Base-by-base conservation (phyloP, 2,113 vertebrate species). In the cattle (Bos taurus) region DNA sequence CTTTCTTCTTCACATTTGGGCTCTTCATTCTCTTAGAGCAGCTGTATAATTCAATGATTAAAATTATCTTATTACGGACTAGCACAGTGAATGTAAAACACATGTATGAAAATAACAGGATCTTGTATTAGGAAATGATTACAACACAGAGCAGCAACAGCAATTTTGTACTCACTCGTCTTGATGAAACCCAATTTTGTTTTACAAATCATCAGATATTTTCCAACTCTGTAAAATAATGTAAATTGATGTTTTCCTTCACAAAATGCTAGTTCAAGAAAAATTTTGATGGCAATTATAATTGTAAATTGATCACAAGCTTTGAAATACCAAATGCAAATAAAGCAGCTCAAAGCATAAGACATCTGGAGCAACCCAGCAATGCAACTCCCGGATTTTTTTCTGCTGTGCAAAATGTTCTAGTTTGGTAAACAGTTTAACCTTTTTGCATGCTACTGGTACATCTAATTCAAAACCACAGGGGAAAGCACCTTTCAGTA, bases 171-270 rank as follows among this genome's bases (percentile, higher is more conserved):
- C 48, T 86, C 84, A 92, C 56, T 96, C 95, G 48, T 93, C 95
- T 77, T 91, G 88, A 98, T 97, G 84, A 98, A 98, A 86, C 56
- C 54, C 85, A 60, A 52, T 96, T 97, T 97, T 95, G 77, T 97
- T 96, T 97, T 17, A 89, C 60, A 97, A 94, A 83, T 91, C 95
- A 97, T 96, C 46, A 85, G 90, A 95, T 94, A 94, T 97, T 98
- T 98, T 78, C 81, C 92, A 97, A 13, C 89, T 93, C 97, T 91
- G 91, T n/a, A 90, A 95, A 97, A 87, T 59, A 74, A 97, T 62
- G 48, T 56, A 97, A 98, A 97, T 98, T 95, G 94, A 82, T 96
- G 97, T 98, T 98, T 99, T 97, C 80, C 95, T 83, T 83, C 87
- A 96, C 87, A 88, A 97, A 94, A 71, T 88, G 91, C 59, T 97